Evolutionary conservation across 1,140 invertebrate species (phyloP).

Genomic region (Aplysia californica): DNA sequence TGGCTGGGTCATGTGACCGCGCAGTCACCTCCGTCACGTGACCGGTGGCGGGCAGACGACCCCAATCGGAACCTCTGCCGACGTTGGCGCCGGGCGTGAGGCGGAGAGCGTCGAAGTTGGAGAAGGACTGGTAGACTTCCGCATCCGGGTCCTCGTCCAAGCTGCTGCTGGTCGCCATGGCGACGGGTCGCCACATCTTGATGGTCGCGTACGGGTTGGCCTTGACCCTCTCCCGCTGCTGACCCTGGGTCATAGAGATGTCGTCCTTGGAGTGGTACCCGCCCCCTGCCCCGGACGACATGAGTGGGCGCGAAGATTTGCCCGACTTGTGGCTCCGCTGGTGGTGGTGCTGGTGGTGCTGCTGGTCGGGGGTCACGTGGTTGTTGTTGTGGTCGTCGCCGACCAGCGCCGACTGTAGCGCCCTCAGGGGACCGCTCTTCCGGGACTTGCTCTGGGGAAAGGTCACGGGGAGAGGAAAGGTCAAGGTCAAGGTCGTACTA

Average conservation of each 20-base stretch:
- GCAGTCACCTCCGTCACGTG: not conserved
- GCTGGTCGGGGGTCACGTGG: not conserved
- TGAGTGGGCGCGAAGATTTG: not conserved
- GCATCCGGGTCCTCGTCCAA: not conserved
- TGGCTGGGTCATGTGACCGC: not conserved
- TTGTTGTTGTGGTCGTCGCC: conserved; percentile 1
- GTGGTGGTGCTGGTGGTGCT: not conserved
- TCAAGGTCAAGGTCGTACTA: too few species aligned
- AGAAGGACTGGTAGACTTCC: conserved; percentile 33
- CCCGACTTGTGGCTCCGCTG: not conserved
- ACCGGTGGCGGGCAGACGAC: not conserved
- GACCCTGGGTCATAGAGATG: conserved; percentile 1
- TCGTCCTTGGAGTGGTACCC: conserved; percentile 33
- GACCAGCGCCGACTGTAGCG: conserved; percentile 43
- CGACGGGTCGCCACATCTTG: conserved; percentile 42
- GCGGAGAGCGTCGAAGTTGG: conserved; percentile 34
- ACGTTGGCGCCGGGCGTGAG: too few species aligned
- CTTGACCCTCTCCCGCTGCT: conserved; percentile 30
- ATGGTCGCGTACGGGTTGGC: conserved; percentile 44
- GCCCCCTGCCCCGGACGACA: not conserved
- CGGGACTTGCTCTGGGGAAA: conserved; percentile 42
- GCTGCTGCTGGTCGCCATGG: conserved; percentile 20
- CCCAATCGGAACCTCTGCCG: not conserved
- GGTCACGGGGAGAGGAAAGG: too few species aligned
- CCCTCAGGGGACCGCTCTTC: conserved; percentile 56